Base-by-base conservation (phyloP, 2,797 vertebrate species). In the Lithobates sylvaticus region DNA sequence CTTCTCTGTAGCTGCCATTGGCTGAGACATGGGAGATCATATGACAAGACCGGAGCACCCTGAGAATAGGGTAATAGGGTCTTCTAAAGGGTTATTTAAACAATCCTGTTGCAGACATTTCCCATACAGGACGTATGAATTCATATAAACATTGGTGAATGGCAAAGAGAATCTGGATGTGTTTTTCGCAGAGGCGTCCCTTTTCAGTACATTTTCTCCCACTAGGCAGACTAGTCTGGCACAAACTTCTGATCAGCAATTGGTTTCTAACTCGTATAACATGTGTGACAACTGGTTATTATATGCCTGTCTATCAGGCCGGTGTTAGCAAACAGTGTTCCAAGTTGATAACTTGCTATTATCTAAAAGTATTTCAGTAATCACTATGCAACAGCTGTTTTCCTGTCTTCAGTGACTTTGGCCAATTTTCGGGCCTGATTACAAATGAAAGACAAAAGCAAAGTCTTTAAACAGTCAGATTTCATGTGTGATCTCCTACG, bases 381-480 rank as follows among this genome's bases (percentile, higher is more conserved):
- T 79, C 77, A 4, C 65, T 50, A 13, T 69, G 77, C 12, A 69
- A 50, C 77, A 79, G 77, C 77, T 79, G 77, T 79, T 79, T 79
- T 29, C 77, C 77, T 79, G 65, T 50, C 77, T 67, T 79, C 36
- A 6, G 64, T 78, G 64, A 79, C 64, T 69, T 68, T 23, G 77
- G 77, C 68, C 42, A 69, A 69, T 79, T 79, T 79, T 69, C 26
- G 39, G 39, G 65, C 26, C 68, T 67, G n/a, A 79, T 79, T 65
- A 79, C 65, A 68, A 79, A 79, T 69, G 3, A 79, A 79, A 69
- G 77, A 79, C 65, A 79, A 69, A 79, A 79, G 77, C 65, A n/a
- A 79, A 69, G 65, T 44, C 64, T 32, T 42, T 8, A 79, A 16
- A 13, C 61, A 39, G 77, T 78, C 77, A 78, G 77, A 78, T 78